Conservation (phyloP, 2,888 invertebrate genomes). For the Drosophila imparisetae region DNA sequence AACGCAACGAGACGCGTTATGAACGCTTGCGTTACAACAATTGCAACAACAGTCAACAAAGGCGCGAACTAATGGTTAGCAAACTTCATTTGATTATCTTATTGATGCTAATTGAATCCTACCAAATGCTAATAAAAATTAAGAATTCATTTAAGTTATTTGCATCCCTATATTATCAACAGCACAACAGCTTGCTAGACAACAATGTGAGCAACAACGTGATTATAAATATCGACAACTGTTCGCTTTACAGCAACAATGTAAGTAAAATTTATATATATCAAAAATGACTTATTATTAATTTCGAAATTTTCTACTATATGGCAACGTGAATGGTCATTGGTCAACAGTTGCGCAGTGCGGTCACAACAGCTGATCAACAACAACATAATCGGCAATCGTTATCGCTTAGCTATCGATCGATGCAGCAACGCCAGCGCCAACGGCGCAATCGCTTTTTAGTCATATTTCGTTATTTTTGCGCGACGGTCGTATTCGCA, state of each 20-base stretch:
- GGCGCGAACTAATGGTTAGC: constrained; percentile 62
- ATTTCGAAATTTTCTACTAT: constrained; percentile 13
- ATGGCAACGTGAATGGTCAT: constrained; percentile 45
- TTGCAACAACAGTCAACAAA: constrained; percentile 42
- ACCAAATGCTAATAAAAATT: neutral
- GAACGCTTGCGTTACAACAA: constrained; percentile 72
- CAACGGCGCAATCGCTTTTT: constrained; percentile 69
- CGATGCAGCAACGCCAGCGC: constrained; percentile 50
- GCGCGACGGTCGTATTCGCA: constrained; percentile 85
- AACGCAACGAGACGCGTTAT: constrained; percentile 69
- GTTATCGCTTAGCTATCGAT: constrained; percentile 57
- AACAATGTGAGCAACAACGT: constrained; percentile 69
- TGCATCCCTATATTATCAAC: neutral
- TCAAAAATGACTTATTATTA: neutral
- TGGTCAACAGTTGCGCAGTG: constrained; percentile 37
- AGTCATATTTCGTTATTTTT: constrained; percentile 73
- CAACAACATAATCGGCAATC: constrained; percentile 44
- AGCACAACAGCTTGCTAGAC: constrained; percentile 67
- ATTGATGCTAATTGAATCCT: constrained; percentile 1
- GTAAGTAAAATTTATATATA: constrained; percentile 44
- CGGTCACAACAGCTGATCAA: constrained; percentile 50
- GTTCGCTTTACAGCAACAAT: constrained; percentile 59
- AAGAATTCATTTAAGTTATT: neutral
- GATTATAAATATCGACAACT: constrained; percentile 70
- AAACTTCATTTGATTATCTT: neutral